Base-by-base conservation (phyloP, 2,888 invertebrate species). In the Adineta ricciae region DNA sequence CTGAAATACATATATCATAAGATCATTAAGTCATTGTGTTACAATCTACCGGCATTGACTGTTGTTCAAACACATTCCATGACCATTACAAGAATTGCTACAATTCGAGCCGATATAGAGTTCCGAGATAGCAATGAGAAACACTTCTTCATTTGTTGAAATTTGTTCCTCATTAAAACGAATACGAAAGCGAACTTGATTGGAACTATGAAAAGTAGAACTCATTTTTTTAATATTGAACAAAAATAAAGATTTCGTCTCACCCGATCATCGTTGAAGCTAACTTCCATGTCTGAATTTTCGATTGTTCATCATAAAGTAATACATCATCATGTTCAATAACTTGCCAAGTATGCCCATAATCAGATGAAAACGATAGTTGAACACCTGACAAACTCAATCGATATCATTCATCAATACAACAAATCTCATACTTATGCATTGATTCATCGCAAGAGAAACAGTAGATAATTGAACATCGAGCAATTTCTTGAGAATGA, bases 141-240 rank as follows among this genome's bases (percentile, higher is more conserved):
- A 32, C 7, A 32, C 32, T 19, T 64, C 64, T 2, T 64, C 32
- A 64, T 64, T 5, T 0, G 32, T 32, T 64, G 64, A 16, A 5
- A 36, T 36, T 32, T 19, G 19, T 14, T 19, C 64, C 16, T 32
- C 64, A 41, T 38, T 5, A 24, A 78, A 41, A n/a, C 14, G 24
- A 8, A 78, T 78, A 41, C 78, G 78, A 78, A 78, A 78, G n/a
- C 78, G 38, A 78, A 78, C 41, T 41, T 78, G 78, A 78, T 78
- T 78, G 24, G 78, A 78, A 24, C 78, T 78, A 41, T 41, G 7
- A 46, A 46, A 5, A 46, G 5, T 46, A 46, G 11, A 46, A 46
- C 5, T 46, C 5, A 11, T 8, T 46, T 46, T 46, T 11, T 46
- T 8, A 5, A 46, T 11, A 11, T 46, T 27, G n/a, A 27, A 56